Evolutionary conservation across 35 echinoderm and acorn worm genomes (phyloP).

Genomic region (Holothuria glaberrima): DNA sequence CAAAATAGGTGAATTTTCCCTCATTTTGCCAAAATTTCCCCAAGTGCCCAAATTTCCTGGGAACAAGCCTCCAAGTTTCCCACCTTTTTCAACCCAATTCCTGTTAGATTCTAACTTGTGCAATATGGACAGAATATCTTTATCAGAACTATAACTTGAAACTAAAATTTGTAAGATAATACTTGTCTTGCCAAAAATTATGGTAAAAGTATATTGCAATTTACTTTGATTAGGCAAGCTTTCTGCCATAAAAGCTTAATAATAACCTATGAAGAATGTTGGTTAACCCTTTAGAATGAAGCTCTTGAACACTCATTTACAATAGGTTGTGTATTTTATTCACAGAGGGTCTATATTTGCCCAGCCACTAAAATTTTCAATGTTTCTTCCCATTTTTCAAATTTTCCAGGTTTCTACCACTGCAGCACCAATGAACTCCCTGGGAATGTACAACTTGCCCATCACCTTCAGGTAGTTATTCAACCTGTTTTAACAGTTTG

Average conservation of each 20-base stretch:
- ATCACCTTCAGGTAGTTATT: constrained; percentile 76
- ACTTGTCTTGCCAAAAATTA: not conserved
- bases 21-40: too few relatives aligned
- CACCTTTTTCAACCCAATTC: too few relatives aligned
- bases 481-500: too few relatives aligned
- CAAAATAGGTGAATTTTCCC: too few relatives aligned
- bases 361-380: not conserved
- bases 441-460: constrained; percentile 70
- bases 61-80: too few relatives aligned
- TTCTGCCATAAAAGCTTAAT: too few relatives aligned
- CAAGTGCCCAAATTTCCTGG: too few relatives aligned
- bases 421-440: constrained; percentile 90
- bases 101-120: too few relatives aligned
- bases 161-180: not conserved
- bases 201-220: not conserved
- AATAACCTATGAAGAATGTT: too few relatives aligned
- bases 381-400: not conserved
- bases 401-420: constrained; percentile 73
- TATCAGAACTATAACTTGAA: too few relatives aligned
- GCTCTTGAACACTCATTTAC: not conserved
- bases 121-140: not conserved
- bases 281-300: not conserved
- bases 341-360: not conserved
- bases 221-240: not conserved
- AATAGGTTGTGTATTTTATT: not conserved